Evolutionary conservation across 2,113 vertebrate species (phyloP), one percentile per base, ranked within the genome.

Genomic region (Ahaetulla prasina): DNA sequence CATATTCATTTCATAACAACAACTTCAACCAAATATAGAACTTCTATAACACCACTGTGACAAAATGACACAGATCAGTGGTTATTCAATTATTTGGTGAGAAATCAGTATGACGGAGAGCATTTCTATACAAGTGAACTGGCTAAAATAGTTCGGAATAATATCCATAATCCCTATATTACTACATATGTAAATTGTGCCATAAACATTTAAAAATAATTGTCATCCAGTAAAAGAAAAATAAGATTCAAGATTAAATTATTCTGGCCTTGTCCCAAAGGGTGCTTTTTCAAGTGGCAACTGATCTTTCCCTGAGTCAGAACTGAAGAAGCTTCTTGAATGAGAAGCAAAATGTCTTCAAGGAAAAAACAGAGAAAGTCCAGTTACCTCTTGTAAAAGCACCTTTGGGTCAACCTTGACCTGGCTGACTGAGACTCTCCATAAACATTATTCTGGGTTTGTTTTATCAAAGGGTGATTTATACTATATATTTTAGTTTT

Each of bases 211-310:
- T 23, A 50, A 25, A 91, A 20, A 16, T 54, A 3, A 90, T 47
- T 18, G 7, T 20, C 45, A 20, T 52, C n/a, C 8, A 27, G 6
- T 39, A 74, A 50, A 6, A 2, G 4, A 45, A 18, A 53, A 6
- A 53, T 35, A 63, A 55, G 55, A 52, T 95, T 93, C 54, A 89
- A 53, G 93, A 87, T 0, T 8, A 89, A 91, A 95, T 94, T 88
- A 92, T 90, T 93, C 91, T 89, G 91, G 55, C 0, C 91, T 47
- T 57, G n/a, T 54, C 88, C 55, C 23, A 92, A 92, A 90, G 80
- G 80, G 88, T 92, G 57, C 3, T 60, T 60, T 60, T 60, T 60
- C 57, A 60, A 60, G 55, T 27, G 25, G 55, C 8, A 60, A 3
- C 9, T 3, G 55, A 27, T 27, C 25, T 60, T 60, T 27, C 55